Evolutionary conservation across 37 sponge, comb jelly and placozoan species (phyloP).

Genomic region (Ianthella basta): DNA sequence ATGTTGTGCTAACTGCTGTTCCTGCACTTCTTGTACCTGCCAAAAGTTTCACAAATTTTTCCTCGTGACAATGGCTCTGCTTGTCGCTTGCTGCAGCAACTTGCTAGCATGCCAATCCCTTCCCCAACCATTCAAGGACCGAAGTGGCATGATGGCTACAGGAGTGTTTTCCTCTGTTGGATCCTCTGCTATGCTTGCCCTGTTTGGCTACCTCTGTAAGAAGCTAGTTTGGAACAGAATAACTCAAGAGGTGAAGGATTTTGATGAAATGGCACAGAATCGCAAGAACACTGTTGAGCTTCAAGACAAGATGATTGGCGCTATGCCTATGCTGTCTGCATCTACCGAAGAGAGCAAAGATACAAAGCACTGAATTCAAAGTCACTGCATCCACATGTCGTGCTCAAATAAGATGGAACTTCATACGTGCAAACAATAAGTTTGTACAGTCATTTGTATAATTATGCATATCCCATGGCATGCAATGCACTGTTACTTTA

Average conservation of each 20-base stretch:
- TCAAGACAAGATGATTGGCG: not conserved
- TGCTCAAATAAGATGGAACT: too few relatives aligned
- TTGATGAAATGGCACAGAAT: not conserved
- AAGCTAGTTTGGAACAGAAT: slow-evolving; percentile 8
- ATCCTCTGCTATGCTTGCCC: slow-evolving; percentile 4
- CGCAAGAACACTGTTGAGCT: not conserved
- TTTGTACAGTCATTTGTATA: too few relatives aligned
- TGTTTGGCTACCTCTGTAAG: not conserved
- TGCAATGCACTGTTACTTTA: too few relatives aligned
- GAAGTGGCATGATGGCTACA: too few relatives aligned
- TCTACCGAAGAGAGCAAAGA: not conserved
- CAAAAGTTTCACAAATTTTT: too few relatives aligned
- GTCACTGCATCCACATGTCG: too few relatives aligned
- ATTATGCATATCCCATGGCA: too few relatives aligned
- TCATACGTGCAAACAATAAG: too few relatives aligned
- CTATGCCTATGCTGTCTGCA: not conserved
- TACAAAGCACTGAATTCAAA: not conserved
- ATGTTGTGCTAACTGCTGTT: too few relatives aligned
- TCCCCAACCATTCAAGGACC: too few relatives aligned
- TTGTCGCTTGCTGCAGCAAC: not conserved
- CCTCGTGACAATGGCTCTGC: not conserved
- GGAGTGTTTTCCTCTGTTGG: slow-evolving; percentile 1
- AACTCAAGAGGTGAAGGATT: slow-evolving; percentile 1
- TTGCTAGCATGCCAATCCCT: too few relatives aligned
- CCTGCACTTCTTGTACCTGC: too few relatives aligned